These are phyloP conservation scores for Sphaeridia pumilis DNA, from an alignment of 2,888 invertebrate genomes.

Conservation along the genomic window DNA sequence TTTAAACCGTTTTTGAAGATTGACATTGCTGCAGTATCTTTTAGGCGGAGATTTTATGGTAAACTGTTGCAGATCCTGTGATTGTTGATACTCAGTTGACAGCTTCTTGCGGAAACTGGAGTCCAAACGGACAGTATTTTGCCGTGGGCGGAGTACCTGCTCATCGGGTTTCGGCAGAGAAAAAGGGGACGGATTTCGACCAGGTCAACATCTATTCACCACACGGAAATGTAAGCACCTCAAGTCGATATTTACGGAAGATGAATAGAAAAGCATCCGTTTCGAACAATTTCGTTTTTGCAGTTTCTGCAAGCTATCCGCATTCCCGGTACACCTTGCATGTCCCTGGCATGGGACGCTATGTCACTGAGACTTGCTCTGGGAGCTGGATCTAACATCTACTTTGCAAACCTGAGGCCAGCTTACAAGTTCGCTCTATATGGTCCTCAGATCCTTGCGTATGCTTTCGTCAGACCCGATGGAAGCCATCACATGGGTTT, in stretches of 20 bases:
- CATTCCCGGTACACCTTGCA: constrained; percentile 81
- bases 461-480: constrained; percentile 23
- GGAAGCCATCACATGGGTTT: constrained; percentile 30
- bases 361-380: constrained; percentile 39
- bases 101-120: constrained; percentile 23
- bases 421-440: constrained; percentile 61
- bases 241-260: not conserved
- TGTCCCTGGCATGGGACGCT: constrained; percentile 89
- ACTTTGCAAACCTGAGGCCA: constrained; percentile 92
- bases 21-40: not conserved
- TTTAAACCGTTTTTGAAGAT: not conserved
- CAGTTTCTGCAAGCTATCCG: constrained; percentile 73
- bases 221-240: constrained; percentile 12
- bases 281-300: constrained; percentile 24
- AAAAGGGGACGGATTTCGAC: constrained; percentile 5
- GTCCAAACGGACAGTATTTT: constrained; percentile 21
- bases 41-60: not conserved
- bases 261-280: not conserved
- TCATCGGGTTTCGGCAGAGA: not conserved
- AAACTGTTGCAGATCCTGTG: constrained; percentile 15
- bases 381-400: constrained; percentile 50
- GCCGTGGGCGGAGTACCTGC: constrained; percentile 18
- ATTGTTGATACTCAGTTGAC: constrained; percentile 12
- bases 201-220: constrained; percentile 21
- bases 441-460: constrained; percentile 27